Percentiles rank a stretch among this genome's conserved stretches.
These are phyloP conservation scores for Cecropterus lyciades DNA, from an alignment of 1,140 invertebrate genomes.

Conservation along the genomic window DNA sequence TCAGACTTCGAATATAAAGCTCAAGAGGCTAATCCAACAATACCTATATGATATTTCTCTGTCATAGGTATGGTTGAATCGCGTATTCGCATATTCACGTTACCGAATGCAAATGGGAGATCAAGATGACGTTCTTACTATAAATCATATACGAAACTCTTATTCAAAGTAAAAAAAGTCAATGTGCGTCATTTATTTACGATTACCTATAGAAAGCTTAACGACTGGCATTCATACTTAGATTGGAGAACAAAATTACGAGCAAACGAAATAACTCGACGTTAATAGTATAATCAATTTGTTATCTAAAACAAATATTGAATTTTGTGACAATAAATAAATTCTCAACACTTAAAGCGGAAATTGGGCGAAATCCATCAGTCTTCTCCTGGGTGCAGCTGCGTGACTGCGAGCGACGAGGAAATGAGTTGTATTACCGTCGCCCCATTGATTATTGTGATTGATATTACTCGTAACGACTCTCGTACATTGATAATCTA, in stretches of 20 bases:
- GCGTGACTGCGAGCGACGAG: background rate
- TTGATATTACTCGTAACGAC: constrained; percentile 1
- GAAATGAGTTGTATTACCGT: constrained; percentile 4
- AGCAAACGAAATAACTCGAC: background rate
- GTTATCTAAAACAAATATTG: constrained; percentile 4
- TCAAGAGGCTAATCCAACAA: background rate
- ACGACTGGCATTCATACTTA: background rate
- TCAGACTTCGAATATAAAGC: no score
- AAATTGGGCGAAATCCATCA: constrained; percentile 19
- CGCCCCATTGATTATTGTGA: constrained; percentile 13
- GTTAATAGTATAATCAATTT: constrained; percentile 11
- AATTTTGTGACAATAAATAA: constrained; percentile 16
- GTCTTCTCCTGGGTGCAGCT: background rate
- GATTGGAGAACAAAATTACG: background rate
- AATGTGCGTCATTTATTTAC: background rate
- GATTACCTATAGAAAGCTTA: no score
- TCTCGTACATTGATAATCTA: constrained; percentile 5
- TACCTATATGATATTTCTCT: no score
- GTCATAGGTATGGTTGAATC: no score
- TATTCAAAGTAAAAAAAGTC: no score
- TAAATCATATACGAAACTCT: no score
- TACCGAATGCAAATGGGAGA: constrained; percentile 1
- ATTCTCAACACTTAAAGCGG: constrained; percentile 12
- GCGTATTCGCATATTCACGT: no score
- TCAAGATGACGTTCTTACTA: background rate